A percentile compares a stretch with the other conserved stretches of the same genome.
Conservation (phyloP, 1,140 invertebrate genomes). For the Proctacanthus coquilletti region DNA sequence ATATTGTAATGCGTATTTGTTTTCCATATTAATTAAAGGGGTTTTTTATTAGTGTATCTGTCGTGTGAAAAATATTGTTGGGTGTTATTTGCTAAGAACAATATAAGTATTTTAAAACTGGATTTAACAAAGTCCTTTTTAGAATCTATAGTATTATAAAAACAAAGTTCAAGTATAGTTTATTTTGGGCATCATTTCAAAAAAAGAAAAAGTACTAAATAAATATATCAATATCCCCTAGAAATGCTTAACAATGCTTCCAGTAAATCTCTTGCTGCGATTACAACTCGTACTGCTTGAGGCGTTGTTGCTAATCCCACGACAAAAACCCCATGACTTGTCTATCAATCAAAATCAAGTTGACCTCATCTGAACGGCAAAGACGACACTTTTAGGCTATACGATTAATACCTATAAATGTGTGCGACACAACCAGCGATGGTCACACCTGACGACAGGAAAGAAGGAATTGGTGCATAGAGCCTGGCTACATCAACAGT, state of each 20-base stretch:
- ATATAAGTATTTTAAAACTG: too few relatives aligned
- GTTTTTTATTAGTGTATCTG: neutral
- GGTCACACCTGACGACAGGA: too few relatives aligned
- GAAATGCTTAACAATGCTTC: neutral
- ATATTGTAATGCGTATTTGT: neutral
- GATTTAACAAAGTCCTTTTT: neutral
- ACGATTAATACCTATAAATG: too few relatives aligned
- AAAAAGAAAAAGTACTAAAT: neutral
- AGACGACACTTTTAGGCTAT: too few relatives aligned
- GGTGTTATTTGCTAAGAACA: neutral
- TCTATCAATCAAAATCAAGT: neutral
- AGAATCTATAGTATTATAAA: neutral
- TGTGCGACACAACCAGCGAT: too few relatives aligned
- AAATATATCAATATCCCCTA: neutral
- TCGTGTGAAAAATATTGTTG: neutral
- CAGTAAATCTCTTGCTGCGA: neutral
- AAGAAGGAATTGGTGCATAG: too few relatives aligned
- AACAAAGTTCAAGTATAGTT: neutral
- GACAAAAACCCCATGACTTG: neutral
- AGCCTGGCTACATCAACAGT: too few relatives aligned
- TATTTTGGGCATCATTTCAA: neutral
- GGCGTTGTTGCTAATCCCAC: neutral
- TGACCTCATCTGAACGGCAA: too few relatives aligned
- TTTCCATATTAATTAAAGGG: neutral
- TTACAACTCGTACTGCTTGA: neutral